Evolutionary conservation across 2,888 invertebrate genomes (phyloP).

Genomic region (Apoderus coryli): DNA sequence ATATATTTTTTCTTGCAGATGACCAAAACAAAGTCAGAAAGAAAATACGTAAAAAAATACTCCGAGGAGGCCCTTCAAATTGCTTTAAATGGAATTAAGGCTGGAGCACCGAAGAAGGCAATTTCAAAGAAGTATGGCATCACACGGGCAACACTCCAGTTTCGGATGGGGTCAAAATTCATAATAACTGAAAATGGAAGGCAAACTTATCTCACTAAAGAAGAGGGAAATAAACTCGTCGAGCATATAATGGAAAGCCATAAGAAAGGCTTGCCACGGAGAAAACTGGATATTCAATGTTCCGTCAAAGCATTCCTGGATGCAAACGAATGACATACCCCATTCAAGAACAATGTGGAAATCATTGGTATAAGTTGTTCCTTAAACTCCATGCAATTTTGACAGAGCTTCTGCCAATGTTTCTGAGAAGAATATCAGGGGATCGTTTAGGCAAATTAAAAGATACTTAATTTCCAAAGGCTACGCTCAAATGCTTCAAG

Average conservation of each 20-base stretch:
- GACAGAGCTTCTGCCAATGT: conserved; percentile 17
- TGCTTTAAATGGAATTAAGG: conserved; percentile 6
- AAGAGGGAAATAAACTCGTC: conserved; percentile 7
- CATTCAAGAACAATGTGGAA: conserved; percentile 15
- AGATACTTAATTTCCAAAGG: conserved; percentile 12
- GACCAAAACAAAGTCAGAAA: background rate
- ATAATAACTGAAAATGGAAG: conserved; percentile 5
- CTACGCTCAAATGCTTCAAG: conserved; percentile 14
- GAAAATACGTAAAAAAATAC: conserved; percentile 5
- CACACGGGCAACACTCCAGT: conserved; percentile 7
- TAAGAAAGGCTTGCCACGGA: conserved; percentile 23
- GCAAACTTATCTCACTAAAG: conserved; percentile 2
- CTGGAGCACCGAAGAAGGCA: conserved; percentile 1
- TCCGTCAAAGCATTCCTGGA: conserved; percentile 11
- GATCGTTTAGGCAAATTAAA: conserved; percentile 18
- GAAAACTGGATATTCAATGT: conserved; percentile 11
- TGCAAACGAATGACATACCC: conserved; percentile 10
- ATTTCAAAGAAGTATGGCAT: conserved; percentile 1
- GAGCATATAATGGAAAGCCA: conserved; percentile 21
- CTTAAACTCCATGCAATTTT: conserved; percentile 18
- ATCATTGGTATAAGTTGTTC: conserved; percentile 18
- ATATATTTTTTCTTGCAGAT: too few species aligned
- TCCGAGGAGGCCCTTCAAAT: conserved; percentile 3
- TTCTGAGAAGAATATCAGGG: conserved; percentile 18
- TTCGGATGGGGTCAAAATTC: conserved; percentile 6